Conservation (phyloP, 2,888 invertebrate species). For the Scaptomyza parva region DNA sequence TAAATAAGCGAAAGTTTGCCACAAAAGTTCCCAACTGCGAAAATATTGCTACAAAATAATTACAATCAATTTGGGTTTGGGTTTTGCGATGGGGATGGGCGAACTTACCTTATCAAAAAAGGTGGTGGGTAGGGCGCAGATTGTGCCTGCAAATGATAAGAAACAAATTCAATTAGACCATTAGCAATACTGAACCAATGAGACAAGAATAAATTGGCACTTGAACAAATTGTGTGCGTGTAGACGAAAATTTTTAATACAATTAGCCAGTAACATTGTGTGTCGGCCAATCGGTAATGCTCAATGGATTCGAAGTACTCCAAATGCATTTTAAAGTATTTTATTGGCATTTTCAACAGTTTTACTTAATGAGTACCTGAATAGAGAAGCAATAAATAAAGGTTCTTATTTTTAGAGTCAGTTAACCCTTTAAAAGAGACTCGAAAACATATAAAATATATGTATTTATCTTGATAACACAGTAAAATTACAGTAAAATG, state of each 20-base stretch:
- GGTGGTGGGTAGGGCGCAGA: slow-evolving; percentile 19
- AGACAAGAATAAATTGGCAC: slow-evolving; percentile 1
- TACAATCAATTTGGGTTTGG: not conserved
- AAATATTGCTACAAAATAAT: not conserved
- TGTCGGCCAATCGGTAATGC: slow-evolving; percentile 1
- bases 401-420: not conserved
- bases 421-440: too few species aligned
- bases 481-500: too few species aligned
- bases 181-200: not conserved
- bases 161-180: slow-evolving; percentile 23
- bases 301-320: slow-evolving; percentile 12
- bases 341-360: not conserved
- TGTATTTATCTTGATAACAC: too few species aligned
- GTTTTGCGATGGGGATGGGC: not conserved
- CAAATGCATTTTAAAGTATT: slow-evolving; percentile 8
- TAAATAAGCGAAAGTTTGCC: not conserved
- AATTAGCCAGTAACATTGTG: slow-evolving; percentile 5
- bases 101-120: slow-evolving; percentile 51
- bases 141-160: slow-evolving; percentile 44
- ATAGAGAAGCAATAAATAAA: not conserved
- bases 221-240: not conserved
- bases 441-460: too few species aligned
- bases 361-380: not conserved
- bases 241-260: not conserved
- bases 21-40: not conserved